Evolutionary conservation across 1,140 invertebrate species (phyloP).

Genomic region (Ephestia elutella): DNA sequence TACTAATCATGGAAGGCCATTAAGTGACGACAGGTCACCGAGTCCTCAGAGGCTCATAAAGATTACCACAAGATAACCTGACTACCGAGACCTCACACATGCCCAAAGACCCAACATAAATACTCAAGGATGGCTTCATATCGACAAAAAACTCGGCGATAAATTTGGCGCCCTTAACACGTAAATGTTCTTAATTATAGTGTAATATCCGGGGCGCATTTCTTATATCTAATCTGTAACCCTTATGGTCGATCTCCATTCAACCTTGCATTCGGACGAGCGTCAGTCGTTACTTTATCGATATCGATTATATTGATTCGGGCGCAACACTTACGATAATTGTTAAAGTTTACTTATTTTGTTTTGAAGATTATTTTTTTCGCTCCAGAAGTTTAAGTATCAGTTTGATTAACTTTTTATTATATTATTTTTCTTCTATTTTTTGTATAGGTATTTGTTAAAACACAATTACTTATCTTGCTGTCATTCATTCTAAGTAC

Average conservation of each 20-base stretch:
- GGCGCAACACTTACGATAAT: slow-evolving; percentile 27
- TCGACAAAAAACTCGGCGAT: slow-evolving; percentile 70
- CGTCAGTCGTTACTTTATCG: slow-evolving; percentile 44
- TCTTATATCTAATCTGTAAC: slow-evolving; percentile 64
- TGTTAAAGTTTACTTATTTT: slow-evolving; percentile 14
- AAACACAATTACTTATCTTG: no score
- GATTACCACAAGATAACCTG: slow-evolving; percentile 69
- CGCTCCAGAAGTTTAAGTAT: background rate
- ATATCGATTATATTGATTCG: slow-evolving; percentile 54
- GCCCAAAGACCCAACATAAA: slow-evolving; percentile 54
- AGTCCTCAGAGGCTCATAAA: slow-evolving; percentile 62
- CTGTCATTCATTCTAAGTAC: no score
- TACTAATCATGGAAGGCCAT: slow-evolving; percentile 64
- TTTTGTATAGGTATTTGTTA: no score
- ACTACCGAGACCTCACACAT: slow-evolving; percentile 70
- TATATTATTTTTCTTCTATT: background rate
- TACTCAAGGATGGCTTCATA: slow-evolving; percentile 63
- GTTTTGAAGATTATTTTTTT: background rate
- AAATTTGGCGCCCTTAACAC: slow-evolving; percentile 71
- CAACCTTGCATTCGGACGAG: slow-evolving; percentile 29
- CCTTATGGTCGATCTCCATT: slow-evolving; percentile 52
- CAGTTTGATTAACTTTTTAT: background rate
- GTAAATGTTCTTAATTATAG: slow-evolving; percentile 72
- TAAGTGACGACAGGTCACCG: slow-evolving; percentile 66
- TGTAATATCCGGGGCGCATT: slow-evolving; percentile 63